These are phyloP conservation scores for Lordiphosa mommai DNA, from an alignment of 1,140 invertebrate species.

Conservation along the genomic window DNA sequence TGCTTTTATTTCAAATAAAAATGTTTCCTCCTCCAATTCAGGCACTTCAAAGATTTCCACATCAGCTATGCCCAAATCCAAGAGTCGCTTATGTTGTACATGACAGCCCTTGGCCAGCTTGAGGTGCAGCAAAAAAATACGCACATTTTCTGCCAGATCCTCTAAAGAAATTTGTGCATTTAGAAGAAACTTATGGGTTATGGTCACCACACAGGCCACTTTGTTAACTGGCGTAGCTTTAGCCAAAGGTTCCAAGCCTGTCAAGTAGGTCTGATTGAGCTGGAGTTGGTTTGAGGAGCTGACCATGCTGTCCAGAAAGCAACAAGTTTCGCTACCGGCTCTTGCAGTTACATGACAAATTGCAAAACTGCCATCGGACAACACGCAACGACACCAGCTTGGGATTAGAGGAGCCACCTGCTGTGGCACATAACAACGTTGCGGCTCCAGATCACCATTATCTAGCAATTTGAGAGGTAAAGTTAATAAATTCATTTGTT, in stretches of 20 bases:
- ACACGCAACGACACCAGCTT: conserved; percentile 44
- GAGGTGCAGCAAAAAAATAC: conserved; percentile 33
- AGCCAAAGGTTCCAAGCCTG: conserved; percentile 7
- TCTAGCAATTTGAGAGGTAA: conserved; percentile 43
- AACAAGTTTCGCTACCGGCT: conserved; percentile 39
- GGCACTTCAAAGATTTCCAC: conserved; percentile 31
- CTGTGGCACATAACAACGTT: conserved; percentile 38
- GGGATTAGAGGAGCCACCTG: neutral
- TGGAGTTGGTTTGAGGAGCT: conserved; percentile 10
- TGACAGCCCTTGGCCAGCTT: conserved; percentile 32
- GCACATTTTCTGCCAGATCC: conserved; percentile 27
- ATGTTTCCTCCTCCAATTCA: neutral
- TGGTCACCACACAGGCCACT: conserved; percentile 33
- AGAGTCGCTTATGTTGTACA: conserved; percentile 25
- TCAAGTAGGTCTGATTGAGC: conserved; percentile 13
- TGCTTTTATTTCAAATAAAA: conserved; percentile 32
- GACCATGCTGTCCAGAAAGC: conserved; percentile 55
- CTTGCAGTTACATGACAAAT: conserved; percentile 40
- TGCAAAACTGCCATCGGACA: conserved; percentile 31
- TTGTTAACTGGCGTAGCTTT: neutral
- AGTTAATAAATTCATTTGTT: conserved; percentile 32
- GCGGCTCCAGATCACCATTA: conserved; percentile 21
- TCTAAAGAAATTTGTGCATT: conserved; percentile 9
- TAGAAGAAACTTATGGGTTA: conserved; percentile 28
- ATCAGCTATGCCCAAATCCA: conserved; percentile 39